Percentiles rank a stretch among this genome's conserved stretches.
phyloP scores from a whole-genome alignment of 2,888 invertebrate species.

The Lasioglossum oenotherae region DNA sequence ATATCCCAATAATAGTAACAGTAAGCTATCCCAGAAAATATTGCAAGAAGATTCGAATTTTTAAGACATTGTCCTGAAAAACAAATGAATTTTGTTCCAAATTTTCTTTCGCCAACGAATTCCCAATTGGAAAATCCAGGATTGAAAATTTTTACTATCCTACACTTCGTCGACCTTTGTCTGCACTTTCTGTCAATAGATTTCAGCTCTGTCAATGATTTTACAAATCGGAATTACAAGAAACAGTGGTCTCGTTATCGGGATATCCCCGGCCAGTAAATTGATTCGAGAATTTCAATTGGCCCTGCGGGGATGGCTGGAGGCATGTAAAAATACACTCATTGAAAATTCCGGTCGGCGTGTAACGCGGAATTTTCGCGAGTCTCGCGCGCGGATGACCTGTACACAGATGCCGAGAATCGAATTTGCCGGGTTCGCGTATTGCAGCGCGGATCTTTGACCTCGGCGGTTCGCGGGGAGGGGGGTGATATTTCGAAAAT shows the following conservation, averaged over 20 bases:
- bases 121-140: too few species aligned
- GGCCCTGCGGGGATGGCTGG: not conserved
- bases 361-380: slow-evolving; percentile 45
- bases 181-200: not conserved
- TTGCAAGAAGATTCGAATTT: too few species aligned
- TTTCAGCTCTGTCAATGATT: too few species aligned
- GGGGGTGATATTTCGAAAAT: slow-evolving; percentile 67
- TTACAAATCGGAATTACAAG: not conserved
- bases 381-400: slow-evolving; percentile 26
- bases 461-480: not conserved
- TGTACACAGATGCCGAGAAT: slow-evolving; percentile 61
- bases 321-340: not conserved
- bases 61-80: too few species aligned
- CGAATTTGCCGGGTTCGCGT: slow-evolving; percentile 60
- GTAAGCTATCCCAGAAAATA: too few species aligned
- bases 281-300: not conserved
- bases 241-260: not conserved
- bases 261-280: not conserved
- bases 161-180: not conserved
- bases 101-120: not conserved
- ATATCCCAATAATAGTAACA: too few species aligned
- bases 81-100: too few species aligned
- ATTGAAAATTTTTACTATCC: not conserved
- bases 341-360: slow-evolving; percentile 45
- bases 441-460: slow-evolving; percentile 45